Percentiles rank a stretch among this genome's conserved stretches.
Conservation (phyloP, 2,113 vertebrate species). For the Erythrolamprus reginae region DNA sequence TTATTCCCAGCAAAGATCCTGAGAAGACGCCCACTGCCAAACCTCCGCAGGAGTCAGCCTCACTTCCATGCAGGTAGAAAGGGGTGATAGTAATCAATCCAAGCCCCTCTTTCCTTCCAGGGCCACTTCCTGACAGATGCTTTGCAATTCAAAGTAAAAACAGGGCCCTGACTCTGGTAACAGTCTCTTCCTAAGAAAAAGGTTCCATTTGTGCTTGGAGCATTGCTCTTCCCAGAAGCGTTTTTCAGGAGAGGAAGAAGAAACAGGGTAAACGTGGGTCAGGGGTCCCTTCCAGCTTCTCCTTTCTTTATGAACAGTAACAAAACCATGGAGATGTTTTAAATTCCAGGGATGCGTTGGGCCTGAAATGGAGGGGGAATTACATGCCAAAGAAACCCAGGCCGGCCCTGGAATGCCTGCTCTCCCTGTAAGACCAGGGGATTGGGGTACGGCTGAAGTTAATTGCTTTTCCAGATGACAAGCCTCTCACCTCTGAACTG, state of each 20-base stretch:
- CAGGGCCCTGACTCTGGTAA: conserved; percentile 39
- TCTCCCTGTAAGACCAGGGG: conserved; percentile 77
- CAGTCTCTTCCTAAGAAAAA: conserved; percentile 34
- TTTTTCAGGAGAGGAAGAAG: conserved; percentile 24
- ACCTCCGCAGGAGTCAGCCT: no score
- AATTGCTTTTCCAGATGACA: conserved; percentile 90
- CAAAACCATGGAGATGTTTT: conserved; percentile 67
- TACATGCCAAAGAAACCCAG: conserved; percentile 69
- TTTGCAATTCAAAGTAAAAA: conserved; percentile 9
- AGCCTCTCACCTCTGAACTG: conserved; percentile 88
- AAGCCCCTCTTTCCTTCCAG: no score
- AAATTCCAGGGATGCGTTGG: conserved; percentile 58
- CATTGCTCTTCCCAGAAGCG: conserved; percentile 62
- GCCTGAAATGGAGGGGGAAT: conserved; percentile 71
- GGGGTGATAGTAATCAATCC: no score
- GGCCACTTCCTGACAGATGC: no score
- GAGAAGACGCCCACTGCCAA: no score
- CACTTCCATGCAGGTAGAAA: no score
- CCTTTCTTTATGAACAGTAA: conserved; percentile 63
- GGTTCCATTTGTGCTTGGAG: conserved; percentile 53
- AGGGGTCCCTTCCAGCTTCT: conserved; percentile 60
- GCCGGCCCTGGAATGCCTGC: conserved; percentile 67
- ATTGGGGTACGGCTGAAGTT: conserved; percentile 84
- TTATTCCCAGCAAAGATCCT: no score
- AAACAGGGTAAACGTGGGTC: conserved; percentile 54